phyloP scores from a whole-genome alignment of 2,888 invertebrate genomes.

The Drosophila affinis region DNA sequence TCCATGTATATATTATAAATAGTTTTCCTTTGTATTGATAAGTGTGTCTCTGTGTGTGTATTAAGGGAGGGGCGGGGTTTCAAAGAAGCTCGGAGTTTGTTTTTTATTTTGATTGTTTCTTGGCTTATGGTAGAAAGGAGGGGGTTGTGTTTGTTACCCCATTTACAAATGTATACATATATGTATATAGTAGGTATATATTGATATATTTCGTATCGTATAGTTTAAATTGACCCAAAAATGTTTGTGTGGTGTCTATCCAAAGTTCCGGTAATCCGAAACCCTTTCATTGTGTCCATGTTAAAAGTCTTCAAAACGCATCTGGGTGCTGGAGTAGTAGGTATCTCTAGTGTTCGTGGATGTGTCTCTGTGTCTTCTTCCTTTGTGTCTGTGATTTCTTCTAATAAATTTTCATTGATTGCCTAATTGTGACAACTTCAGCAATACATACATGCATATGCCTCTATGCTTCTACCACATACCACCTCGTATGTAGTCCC shows the following conservation, averaged over 20 bases:
- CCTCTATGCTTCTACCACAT: constrained; percentile 35
- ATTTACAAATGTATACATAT: constrained; percentile 18
- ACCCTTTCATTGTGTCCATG: constrained; percentile 27
- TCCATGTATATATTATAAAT: constrained; percentile 50
- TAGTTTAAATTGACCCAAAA: constrained; percentile 66
- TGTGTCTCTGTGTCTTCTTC: neutral
- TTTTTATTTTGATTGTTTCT: constrained; percentile 78
- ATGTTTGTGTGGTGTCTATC: constrained; percentile 12
- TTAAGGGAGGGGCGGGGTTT: constrained; percentile 20
- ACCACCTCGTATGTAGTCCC: constrained; percentile 15
- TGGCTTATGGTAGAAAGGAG: constrained; percentile 47
- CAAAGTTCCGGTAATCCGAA: constrained; percentile 5
- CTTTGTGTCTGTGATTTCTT: constrained; percentile 4
- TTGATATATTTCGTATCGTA: constrained; percentile 27
- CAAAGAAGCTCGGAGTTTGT: constrained; percentile 74
- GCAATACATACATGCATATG: constrained; percentile 13
- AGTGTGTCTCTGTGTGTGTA: constrained; percentile 21
- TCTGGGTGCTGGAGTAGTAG: constrained; percentile 45
- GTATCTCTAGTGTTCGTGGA: constrained; percentile 21
- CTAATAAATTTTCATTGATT: constrained; percentile 7
- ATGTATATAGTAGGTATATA: constrained; percentile 1
- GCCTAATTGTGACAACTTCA: constrained; percentile 42
- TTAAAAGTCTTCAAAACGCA: constrained; percentile 73
- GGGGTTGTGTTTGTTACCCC: constrained; percentile 12
- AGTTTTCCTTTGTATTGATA: constrained; percentile 37